phyloP scores from a whole-genome alignment of 2,888 invertebrate species.

The Amphipoea lucens region DNA sequence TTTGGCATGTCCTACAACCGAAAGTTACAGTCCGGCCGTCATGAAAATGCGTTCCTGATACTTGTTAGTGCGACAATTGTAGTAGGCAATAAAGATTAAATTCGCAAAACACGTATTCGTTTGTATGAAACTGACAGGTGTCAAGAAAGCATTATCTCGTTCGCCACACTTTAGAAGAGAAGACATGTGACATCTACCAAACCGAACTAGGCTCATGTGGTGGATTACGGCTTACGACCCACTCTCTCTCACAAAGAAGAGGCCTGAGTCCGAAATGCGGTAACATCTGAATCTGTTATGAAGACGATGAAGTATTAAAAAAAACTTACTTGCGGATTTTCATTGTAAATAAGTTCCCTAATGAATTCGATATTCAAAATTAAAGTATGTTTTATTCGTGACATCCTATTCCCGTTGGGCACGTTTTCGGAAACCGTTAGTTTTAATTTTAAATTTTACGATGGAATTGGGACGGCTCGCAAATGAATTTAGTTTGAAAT shows the following conservation, averaged over 20 bases:
- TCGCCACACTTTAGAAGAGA: background rate
- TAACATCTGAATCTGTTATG: background rate
- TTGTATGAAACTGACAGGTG: background rate
- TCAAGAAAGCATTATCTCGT: background rate
- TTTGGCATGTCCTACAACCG: background rate
- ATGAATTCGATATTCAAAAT: slow-evolving; percentile 52
- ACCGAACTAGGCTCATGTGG: no score
- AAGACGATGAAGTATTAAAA: background rate
- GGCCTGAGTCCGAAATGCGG: background rate
- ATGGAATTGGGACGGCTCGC: slow-evolving; percentile 34
- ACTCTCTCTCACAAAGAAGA: background rate
- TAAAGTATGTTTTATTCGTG: slow-evolving; percentile 45
- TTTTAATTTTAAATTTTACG: slow-evolving; percentile 58
- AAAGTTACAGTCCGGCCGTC: background rate
- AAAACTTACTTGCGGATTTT: background rate
- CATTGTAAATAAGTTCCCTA: background rate
- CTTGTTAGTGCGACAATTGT: background rate
- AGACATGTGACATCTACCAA: background rate
- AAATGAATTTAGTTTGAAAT: slow-evolving; percentile 56
- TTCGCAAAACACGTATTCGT: background rate
- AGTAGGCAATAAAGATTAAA: background rate
- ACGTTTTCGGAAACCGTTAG: slow-evolving; percentile 45
- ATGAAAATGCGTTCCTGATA: background rate
- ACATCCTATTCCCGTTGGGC: slow-evolving; percentile 28
- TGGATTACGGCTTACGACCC: background rate